Evolutionary conservation across 2,113 vertebrate species (phyloP).

Genomic region (Hiodon tergisus): DNA sequence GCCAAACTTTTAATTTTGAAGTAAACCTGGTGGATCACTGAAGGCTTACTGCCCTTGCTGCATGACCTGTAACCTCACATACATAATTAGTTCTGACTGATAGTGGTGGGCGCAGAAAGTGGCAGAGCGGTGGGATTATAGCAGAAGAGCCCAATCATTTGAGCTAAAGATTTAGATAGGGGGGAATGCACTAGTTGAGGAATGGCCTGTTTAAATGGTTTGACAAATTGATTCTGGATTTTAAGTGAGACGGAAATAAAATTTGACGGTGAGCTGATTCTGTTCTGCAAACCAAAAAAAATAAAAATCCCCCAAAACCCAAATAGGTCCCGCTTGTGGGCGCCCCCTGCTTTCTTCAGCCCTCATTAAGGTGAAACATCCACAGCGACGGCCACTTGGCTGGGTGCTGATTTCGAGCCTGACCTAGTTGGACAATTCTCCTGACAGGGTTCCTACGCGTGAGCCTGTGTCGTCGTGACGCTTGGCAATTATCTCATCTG

Average conservation of each 20-base stretch:
- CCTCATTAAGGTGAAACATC: background rate
- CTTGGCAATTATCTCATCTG: background rate
- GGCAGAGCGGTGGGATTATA: background rate
- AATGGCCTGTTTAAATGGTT: background rate
- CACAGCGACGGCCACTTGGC: background rate
- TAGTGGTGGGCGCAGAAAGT: background rate
- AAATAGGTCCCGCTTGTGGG: background rate
- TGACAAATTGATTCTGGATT: background rate
- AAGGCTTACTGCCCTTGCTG: background rate
- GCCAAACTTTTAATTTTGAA: no score
- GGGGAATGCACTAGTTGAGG: no score
- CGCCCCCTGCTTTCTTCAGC: background rate
- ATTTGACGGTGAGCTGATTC: background rate
- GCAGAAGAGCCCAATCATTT: no score
- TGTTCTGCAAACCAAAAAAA: background rate
- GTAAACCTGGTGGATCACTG: no score
- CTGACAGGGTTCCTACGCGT: background rate
- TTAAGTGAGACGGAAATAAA: background rate
- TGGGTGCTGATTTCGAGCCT: background rate
- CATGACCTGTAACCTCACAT: background rate
- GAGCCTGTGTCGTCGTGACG: background rate
- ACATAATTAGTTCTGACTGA: background rate
- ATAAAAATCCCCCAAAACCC: background rate
- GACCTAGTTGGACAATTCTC: slow-evolving; percentile 14
- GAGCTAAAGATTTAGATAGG: no score